Evolutionary conservation across 2,113 vertebrate species (phyloP).

Genomic region (Cyprinodon variegatus): DNA sequence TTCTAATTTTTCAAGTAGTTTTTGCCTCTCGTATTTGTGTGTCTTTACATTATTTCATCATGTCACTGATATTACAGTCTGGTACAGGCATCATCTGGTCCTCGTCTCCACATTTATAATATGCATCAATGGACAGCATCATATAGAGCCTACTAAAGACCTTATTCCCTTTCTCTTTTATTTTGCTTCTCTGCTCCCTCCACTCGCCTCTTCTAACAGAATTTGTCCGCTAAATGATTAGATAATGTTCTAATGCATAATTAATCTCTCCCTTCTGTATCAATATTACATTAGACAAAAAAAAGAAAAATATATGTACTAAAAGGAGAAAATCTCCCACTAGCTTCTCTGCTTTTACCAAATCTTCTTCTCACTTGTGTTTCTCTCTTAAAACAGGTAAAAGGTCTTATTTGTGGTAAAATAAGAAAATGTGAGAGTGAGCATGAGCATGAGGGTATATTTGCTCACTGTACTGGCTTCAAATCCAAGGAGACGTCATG

Average conservation of each 20-base stretch:
- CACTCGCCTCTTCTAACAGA: conserved; percentile 41
- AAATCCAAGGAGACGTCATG: conserved; percentile 68
- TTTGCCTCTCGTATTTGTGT: conserved; percentile 8
- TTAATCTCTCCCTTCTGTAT: conserved; percentile 64
- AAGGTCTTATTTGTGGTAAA: conserved; percentile 16
- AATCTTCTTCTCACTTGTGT: neutral
- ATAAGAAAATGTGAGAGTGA: conserved; percentile 10
- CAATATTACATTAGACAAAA: conserved; percentile 66
- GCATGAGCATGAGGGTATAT: conserved; percentile 41
- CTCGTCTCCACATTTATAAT: conserved; percentile 35
- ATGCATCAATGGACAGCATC: conserved; percentile 57
- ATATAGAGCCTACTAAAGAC: conserved; percentile 29
- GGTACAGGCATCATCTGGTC: conserved; percentile 28
- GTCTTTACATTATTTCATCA: conserved; percentile 26
- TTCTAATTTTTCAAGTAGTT: conserved; percentile 12
- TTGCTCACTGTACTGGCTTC: conserved; percentile 52
- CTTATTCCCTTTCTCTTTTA: conserved; percentile 17
- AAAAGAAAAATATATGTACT: conserved; percentile 41
- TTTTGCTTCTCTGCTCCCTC: conserved; percentile 17
- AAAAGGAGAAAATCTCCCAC: conserved; percentile 42
- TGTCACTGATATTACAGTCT: conserved; percentile 38
- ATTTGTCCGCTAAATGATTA: conserved; percentile 60
- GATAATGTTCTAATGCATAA: conserved; percentile 69
- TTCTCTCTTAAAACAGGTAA: conserved; percentile 17
- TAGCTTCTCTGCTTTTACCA: conserved; percentile 21